phyloP scores from a whole-genome alignment of 2,797 vertebrate genomes.

The Enoplosus armatus region DNA sequence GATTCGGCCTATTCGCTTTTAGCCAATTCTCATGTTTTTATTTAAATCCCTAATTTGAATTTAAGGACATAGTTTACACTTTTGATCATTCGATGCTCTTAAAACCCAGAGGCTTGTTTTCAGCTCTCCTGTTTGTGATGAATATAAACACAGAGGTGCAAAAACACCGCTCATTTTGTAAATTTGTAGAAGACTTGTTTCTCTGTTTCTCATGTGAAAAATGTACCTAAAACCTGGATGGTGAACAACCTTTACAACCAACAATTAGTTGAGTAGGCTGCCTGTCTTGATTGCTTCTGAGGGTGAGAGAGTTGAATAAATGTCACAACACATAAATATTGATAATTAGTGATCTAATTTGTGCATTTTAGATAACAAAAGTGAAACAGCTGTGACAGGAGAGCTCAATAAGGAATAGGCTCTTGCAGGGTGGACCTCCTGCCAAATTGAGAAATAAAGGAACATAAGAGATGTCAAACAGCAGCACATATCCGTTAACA shows the following conservation, averaged over 20 bases:
- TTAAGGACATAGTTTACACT: neutral
- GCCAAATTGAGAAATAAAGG: neutral
- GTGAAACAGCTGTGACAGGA: neutral
- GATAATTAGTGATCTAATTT: neutral
- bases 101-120: neutral
- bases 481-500: neutral
- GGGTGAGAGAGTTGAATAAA: too few relatives aligned
- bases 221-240: too few relatives aligned
- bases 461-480: neutral
- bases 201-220: too few relatives aligned
- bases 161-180: neutral
- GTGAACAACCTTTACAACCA: neutral
- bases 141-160: neutral
- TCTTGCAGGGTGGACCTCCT: neutral
- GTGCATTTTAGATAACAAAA: neutral
- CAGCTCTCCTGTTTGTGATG: neutral
- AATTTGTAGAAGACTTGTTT: neutral
- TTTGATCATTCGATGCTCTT: neutral
- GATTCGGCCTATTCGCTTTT: neutral
- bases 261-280: neutral
- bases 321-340: neutral
- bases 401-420: neutral
- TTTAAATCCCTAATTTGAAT: neutral
- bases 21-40: neutral
- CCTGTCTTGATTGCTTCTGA: too few relatives aligned